These are phyloP conservation scores for Macquaria ambigua DNA, from an alignment of 2,113 vertebrate species.

Conservation along the genomic window DNA sequence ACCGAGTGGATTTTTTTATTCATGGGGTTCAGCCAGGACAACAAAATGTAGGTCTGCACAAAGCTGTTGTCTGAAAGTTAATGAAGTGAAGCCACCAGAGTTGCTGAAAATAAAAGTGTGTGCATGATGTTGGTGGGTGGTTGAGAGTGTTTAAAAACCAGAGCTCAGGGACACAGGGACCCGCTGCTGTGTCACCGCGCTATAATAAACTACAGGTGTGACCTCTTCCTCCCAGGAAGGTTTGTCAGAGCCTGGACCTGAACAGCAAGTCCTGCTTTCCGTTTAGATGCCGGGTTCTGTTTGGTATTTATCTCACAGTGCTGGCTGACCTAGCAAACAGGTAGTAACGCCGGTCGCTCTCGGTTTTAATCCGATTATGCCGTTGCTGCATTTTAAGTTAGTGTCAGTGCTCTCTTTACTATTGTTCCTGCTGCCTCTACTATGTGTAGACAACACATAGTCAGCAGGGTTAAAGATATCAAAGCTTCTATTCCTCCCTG, in stretches of 20 bases:
- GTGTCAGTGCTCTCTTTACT: neutral
- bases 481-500: neutral
- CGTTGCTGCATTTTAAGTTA: neutral
- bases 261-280: conserved; percentile 13
- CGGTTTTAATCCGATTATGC: neutral
- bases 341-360: neutral
- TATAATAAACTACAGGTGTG: conserved; percentile 33
- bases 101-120: conserved; percentile 18
- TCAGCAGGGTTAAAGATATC: neutral
- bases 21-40: neutral
- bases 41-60: conserved; percentile 16
- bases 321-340: conserved; percentile 9
- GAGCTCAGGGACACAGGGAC: conserved; percentile 22
- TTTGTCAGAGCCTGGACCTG: conserved; percentile 14
- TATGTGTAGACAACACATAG: neutral
- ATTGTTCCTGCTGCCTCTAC: neutral
- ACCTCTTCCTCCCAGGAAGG: conserved; percentile 22
- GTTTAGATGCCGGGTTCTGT: conserved; percentile 1
- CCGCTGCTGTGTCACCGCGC: neutral
- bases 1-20: neutral
- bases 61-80: conserved; percentile 8
- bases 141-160: neutral
- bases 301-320: conserved; percentile 13
- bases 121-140: conserved; percentile 8
- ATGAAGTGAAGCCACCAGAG: conserved; percentile 2